phyloP scores from a whole-genome alignment of 2,113 vertebrate species.

The Hippocampus mohnikei region DNA sequence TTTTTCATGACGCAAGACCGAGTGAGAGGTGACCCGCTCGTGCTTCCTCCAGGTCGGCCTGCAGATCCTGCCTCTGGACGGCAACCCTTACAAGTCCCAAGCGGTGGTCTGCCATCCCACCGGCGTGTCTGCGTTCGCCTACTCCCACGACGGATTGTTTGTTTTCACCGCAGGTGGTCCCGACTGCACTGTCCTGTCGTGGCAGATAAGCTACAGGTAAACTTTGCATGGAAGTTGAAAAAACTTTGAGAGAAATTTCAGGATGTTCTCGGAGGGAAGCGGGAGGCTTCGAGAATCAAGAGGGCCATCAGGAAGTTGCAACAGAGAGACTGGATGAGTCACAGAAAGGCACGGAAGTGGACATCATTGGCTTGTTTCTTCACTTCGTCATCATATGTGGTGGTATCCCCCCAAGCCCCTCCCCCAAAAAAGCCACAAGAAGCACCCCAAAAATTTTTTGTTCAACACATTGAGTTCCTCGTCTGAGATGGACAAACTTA shows the following conservation, averaged over 20 bases:
- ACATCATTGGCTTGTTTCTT: too few species aligned
- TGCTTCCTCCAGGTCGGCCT: slow-evolving; percentile 79
- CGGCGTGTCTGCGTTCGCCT: slow-evolving; percentile 72
- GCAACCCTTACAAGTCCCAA: slow-evolving; percentile 87
- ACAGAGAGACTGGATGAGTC: not conserved
- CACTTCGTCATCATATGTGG: too few species aligned
- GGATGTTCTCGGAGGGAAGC: not conserved
- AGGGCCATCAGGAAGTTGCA: not conserved
- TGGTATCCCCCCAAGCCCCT: too few species aligned
- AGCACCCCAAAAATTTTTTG: not conserved
- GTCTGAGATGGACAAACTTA: not conserved
- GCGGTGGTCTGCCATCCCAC: slow-evolving; percentile 81
- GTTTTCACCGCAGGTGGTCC: slow-evolving; percentile 82
- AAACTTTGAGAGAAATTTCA: not conserved
- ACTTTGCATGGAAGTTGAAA: not conserved
- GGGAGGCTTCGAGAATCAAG: too few species aligned
- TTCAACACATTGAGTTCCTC: not conserved
- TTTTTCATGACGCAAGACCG: not conserved
- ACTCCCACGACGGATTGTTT: slow-evolving; percentile 76
- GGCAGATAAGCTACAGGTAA: slow-evolving; percentile 82
- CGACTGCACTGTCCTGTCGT: slow-evolving; percentile 78
- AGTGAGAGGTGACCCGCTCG: not conserved
- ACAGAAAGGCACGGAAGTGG: not conserved
- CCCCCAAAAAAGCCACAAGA: not conserved
- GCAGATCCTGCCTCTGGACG: slow-evolving; percentile 89